Conservation (phyloP, 2,113 vertebrate species). For the Euleptes europaea region DNA sequence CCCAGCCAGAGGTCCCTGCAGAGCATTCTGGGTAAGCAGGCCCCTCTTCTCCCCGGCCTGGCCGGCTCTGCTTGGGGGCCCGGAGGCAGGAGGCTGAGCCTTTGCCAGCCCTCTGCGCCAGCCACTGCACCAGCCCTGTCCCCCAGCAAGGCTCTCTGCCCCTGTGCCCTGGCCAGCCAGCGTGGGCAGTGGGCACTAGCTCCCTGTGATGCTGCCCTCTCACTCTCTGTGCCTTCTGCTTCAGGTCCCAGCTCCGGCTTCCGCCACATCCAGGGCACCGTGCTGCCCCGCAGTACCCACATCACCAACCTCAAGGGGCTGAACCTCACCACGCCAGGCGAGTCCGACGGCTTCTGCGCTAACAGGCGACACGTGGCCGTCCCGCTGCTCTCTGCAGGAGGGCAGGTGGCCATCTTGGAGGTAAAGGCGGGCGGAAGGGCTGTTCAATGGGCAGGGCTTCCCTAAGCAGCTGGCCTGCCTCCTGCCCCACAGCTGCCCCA, state of each 20-base stretch:
- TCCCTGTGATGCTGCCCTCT: too few relatives aligned
- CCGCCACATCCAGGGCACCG: slow-evolving; percentile 85
- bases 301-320: slow-evolving; percentile 92
- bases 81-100: neutral
- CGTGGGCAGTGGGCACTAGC: too few relatives aligned
- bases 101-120: too few relatives aligned
- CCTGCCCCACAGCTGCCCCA: neutral
- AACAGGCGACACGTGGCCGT: slow-evolving; percentile 83
- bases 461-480: neutral
- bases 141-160: too few relatives aligned
- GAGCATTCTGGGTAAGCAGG: slow-evolving; percentile 82
- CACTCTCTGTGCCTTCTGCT: neutral
- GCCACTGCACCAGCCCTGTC: too few relatives aligned
- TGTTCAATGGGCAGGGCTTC: neutral
- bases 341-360: slow-evolving; percentile 89
- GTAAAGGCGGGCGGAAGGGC: slow-evolving; percentile 54
- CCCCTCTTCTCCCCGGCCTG: rapidly evolving
- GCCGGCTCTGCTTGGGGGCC: too few relatives aligned
- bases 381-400: slow-evolving; percentile 86
- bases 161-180: too few relatives aligned
- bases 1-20: slow-evolving; percentile 89
- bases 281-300: slow-evolving; percentile 89
- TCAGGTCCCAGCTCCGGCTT: slow-evolving; percentile 88
- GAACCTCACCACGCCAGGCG: slow-evolving; percentile 92
- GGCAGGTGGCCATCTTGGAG: slow-evolving; percentile 92